phyloP scores from a whole-genome alignment of 1,140 invertebrate species.

The Drosophila repletoides region DNA sequence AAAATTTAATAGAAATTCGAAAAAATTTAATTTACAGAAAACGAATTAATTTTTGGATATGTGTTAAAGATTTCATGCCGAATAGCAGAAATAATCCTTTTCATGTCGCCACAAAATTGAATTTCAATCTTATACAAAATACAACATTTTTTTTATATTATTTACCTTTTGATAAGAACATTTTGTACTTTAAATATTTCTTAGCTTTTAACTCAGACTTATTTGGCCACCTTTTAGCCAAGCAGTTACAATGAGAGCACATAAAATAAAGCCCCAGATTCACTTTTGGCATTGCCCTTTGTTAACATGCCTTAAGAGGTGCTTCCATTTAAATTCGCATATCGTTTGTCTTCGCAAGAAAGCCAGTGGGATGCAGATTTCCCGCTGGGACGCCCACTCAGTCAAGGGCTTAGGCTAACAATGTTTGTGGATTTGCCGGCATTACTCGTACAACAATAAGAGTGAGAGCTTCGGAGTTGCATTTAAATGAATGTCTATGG shows the following conservation, averaged over 20 bases:
- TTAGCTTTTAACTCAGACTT: too few relatives aligned
- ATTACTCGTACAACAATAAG: constrained; percentile 2
- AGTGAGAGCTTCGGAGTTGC: background rate
- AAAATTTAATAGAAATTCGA: too few relatives aligned
- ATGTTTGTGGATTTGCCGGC: constrained; percentile 62
- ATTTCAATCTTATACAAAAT: too few relatives aligned
- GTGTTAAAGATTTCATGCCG: too few relatives aligned
- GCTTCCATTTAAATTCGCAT: constrained; percentile 71
- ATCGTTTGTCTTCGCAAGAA: constrained; percentile 52
- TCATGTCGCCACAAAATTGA: too few relatives aligned
- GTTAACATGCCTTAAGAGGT: constrained; percentile 35
- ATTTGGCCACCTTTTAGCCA: background rate
- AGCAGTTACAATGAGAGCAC: background rate
- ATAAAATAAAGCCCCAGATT: constrained; percentile 23
- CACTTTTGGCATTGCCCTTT: constrained; percentile 16
- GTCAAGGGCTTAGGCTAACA: constrained; percentile 49
- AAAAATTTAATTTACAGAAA: too few relatives aligned
- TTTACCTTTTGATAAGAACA: too few relatives aligned
- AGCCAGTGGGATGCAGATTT: background rate
- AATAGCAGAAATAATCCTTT: too few relatives aligned
- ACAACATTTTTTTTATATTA: too few relatives aligned
- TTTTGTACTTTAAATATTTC: too few relatives aligned
- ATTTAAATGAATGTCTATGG: constrained; percentile 37
- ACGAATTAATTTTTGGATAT: too few relatives aligned
- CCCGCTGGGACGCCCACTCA: background rate